Base-by-base conservation (phyloP, 1,140 invertebrate genomes). In the Rhizoglyphus robini region DNA sequence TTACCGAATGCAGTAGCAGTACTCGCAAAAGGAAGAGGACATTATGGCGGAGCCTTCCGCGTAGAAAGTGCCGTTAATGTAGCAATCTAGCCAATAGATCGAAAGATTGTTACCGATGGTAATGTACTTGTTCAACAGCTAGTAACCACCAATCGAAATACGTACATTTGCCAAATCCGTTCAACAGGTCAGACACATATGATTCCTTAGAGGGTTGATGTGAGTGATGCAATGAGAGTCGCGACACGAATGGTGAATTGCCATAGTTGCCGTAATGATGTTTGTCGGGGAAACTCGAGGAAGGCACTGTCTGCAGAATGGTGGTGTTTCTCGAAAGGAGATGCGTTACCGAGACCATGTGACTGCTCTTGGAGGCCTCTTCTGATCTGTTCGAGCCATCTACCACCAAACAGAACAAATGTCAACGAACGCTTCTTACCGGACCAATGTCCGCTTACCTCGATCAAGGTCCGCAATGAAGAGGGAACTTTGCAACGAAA, bases 1-100 rank as follows among this genome's bases (percentile, higher is more conserved):
- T 54, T 60, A 63, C 61, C 61, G 78, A 64, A 90, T 85, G 72
- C 89, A 92, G 76, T 88, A 92, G 75, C 89, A 92, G 73, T 89
- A 88, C 75, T 89, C 85, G 76, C 89, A 92, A 4, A 82, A 79
- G 58, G 82, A 82, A 13, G 82, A 83, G 2, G 85, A 83, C 65
- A 83, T 78, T 85, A 91, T 88, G 0, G 88, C 88, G 2, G 88
- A 90, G 0, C 89, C 89, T 38, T 86, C 84, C 11, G 82, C 84
- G 74, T 86, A 90, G 63, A 84, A 76, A n/a, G 84, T 83, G 15
- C 86, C 86, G 67, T 86, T 84, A 58, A 82, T 77, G 65, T 85
- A 75, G 73, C 87, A 88, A 66, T 84, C 86, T 86, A 74, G 58
- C 3, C 63, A 54, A 54, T 27, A 5, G 23, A 8, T 8, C 18